Percentiles rank a stretch among this genome's conserved stretches.
These are phyloP conservation scores for Tragulus kanchil DNA, from an alignment of 2,113 vertebrate genomes.

Conservation along the genomic window DNA sequence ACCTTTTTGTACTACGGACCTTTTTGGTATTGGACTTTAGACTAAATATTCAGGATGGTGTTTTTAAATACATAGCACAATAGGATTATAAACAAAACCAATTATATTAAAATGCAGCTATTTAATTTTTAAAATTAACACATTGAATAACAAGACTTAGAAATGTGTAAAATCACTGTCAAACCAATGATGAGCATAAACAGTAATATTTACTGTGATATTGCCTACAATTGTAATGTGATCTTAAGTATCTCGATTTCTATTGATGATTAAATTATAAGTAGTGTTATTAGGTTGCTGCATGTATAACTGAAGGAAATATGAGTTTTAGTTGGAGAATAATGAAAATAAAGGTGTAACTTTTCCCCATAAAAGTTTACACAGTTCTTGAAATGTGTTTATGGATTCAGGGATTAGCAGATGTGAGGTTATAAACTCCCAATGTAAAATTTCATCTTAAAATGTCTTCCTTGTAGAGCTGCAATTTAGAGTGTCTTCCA, in stretches of 20 bases:
- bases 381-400: neutral
- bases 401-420: neutral
- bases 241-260: neutral
- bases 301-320: neutral
- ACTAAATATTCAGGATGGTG: neutral
- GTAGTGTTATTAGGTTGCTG: neutral
- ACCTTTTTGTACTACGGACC: neutral
- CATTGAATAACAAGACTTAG: neutral
- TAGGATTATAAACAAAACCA: neutral
- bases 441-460: neutral
- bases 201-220: neutral
- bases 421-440: neutral
- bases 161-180: neutral
- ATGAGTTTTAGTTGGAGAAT: neutral
- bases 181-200: neutral
- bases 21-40: neutral
- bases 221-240: neutral
- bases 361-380: neutral
- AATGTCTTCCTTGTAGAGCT: neutral
- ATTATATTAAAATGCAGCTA: neutral
- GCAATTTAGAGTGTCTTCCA: neutral
- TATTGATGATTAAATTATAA: neutral
- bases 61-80: slow-evolving; percentile 11
- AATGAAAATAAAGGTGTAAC: neutral
- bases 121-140: neutral